Conservation (phyloP, 2,797 vertebrate species). For the Chaetodon trifasciatus region DNA sequence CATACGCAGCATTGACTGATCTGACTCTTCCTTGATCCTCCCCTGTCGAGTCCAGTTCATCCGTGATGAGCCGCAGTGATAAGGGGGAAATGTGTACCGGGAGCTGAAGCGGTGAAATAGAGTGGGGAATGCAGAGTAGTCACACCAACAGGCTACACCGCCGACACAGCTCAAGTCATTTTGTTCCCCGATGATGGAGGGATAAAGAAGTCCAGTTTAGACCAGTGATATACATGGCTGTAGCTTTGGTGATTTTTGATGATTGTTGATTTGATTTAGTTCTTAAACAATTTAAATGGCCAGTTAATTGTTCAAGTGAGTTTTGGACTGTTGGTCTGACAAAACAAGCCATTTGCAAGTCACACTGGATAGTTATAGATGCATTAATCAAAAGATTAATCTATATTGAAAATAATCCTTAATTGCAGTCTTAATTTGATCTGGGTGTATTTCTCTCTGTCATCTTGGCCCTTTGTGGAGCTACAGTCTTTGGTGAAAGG, state of each 20-base stretch:
- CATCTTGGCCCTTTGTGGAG: neutral
- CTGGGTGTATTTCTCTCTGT: neutral
- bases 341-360: neutral
- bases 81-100: constrained; percentile 21
- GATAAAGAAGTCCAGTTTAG: neutral
- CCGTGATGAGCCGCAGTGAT: constrained; percentile 53
- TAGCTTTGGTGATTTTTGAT: neutral
- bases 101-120: constrained; percentile 5
- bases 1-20: constrained; percentile 58
- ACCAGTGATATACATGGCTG: neutral
- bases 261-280: neutral
- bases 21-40: constrained; percentile 63
- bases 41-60: constrained; percentile 50
- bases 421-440: neutral
- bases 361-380: neutral
- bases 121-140: neutral
- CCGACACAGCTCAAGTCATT: neutral
- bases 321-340: neutral
- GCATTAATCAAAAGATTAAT: neutral
- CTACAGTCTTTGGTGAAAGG: neutral
- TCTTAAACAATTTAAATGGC: neutral
- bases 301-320: neutral
- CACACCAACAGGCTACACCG: neutral
- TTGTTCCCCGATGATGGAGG: neutral
- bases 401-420: neutral